phyloP scores from a whole-genome alignment of 2,797 vertebrate genomes.

The Perodicticus potto region DNA sequence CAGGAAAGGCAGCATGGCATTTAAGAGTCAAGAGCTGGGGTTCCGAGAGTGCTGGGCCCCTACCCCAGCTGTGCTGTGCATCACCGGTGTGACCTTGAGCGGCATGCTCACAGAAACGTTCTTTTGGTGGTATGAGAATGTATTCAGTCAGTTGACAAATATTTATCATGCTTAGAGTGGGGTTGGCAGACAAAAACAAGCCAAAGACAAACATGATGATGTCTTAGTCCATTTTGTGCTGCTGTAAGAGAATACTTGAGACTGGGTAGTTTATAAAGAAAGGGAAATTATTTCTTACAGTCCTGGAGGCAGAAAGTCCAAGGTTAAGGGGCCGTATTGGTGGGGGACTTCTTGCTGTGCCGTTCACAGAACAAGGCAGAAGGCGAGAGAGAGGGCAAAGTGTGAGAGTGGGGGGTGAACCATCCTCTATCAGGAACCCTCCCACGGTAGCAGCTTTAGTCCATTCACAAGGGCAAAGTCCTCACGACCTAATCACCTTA shows the following conservation, averaged over 20 bases:
- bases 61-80: fast-evolving
- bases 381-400: not conserved
- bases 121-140: not conserved
- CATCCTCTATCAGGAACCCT: not conserved
- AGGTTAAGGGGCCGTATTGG: not conserved
- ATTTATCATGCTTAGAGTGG: not conserved
- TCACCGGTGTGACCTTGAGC: not conserved
- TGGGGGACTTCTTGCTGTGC: not conserved
- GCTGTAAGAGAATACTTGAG: not conserved
- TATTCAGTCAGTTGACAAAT: not conserved
- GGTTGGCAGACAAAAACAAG: not conserved
- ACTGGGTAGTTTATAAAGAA: not conserved
- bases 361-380: not conserved
- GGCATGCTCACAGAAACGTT: fast-evolving
- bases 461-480: not conserved
- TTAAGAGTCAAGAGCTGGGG: not conserved
- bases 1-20: fast-evolving
- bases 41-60: not conserved
- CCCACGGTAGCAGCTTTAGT: not conserved
- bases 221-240: not conserved
- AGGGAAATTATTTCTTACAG: not conserved
- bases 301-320: not conserved
- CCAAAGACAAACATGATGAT: not conserved
- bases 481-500: not conserved
- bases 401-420: not conserved